phyloP scores from a whole-genome alignment of 2,888 invertebrate species.

The Agrotis ipsilon region DNA sequence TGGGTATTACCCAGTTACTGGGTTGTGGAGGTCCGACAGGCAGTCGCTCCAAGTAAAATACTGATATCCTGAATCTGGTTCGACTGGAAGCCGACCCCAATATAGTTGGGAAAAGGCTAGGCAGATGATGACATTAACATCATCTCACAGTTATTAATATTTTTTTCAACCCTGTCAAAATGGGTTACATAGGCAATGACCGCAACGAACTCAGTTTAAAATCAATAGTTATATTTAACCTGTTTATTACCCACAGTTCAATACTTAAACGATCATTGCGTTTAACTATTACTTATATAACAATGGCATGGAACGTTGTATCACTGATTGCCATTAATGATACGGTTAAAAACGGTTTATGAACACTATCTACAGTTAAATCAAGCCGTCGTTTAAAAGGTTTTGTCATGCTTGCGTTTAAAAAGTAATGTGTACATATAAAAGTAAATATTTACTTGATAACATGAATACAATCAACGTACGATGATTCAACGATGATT shows the following conservation, averaged over 20 bases:
- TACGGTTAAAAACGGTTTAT: slow-evolving; percentile 32
- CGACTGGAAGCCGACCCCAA: too few species aligned
- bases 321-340: slow-evolving; percentile 27
- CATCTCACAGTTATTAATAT: too few species aligned
- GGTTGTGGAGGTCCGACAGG: too few species aligned
- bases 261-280: slow-evolving; percentile 14
- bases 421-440: slow-evolving; percentile 29
- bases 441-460: slow-evolving; percentile 19
- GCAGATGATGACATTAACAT: too few species aligned
- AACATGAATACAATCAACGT: background rate
- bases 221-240: slow-evolving; percentile 12
- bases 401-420: slow-evolving; percentile 59
- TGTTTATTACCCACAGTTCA: slow-evolving; percentile 6
- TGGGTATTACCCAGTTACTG: too few species aligned
- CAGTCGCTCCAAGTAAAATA: too few species aligned
- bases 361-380: slow-evolving; percentile 47
- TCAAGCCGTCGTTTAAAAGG: slow-evolving; percentile 66
- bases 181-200: slow-evolving; percentile 18
- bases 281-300: slow-evolving; percentile 40
- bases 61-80: too few species aligned
- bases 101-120: too few species aligned
- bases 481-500: slow-evolving; percentile 16
- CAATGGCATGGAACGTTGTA: slow-evolving; percentile 41
- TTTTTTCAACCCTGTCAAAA: background rate
- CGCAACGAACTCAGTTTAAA: slow-evolving; percentile 20